Evolutionary conservation across 2,113 vertebrate species (phyloP).

Genomic region (Coptodon bakossiorum): DNA sequence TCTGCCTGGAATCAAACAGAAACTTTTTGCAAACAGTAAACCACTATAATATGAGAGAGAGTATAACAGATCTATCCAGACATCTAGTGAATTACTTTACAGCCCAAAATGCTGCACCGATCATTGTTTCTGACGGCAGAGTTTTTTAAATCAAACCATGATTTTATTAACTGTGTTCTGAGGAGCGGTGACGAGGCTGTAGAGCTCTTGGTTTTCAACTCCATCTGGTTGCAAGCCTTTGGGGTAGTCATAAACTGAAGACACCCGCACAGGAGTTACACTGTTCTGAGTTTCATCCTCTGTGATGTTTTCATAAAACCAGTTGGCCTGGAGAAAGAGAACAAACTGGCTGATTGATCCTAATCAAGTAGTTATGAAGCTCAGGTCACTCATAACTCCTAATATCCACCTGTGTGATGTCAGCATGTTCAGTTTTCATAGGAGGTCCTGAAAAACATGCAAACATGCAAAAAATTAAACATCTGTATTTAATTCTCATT

Average conservation of each 20-base stretch:
- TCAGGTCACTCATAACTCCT: neutral
- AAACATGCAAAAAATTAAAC: neutral
- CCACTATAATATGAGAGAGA: rapidly evolving
- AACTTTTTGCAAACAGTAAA: neutral
- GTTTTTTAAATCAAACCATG: rapidly evolving
- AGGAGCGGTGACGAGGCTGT: neutral
- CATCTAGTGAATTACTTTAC: neutral
- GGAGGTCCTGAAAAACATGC: rapidly evolving
- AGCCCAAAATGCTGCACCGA: rapidly evolving
- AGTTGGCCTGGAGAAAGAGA: neutral
- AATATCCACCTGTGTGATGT: neutral
- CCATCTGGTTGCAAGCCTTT: rapidly evolving
- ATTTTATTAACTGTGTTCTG: rapidly evolving
- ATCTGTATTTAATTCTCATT: no score
- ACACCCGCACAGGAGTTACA: neutral
- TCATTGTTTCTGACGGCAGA: rapidly evolving
- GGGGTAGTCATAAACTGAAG: rapidly evolving
- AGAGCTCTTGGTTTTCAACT: neutral
- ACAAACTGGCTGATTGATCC: neutral
- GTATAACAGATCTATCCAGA: rapidly evolving
- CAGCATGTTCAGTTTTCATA: rapidly evolving
- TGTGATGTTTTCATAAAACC: neutral
- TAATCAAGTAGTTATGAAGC: neutral
- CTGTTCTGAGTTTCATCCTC: neutral
- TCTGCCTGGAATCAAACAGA: neutral